Base-by-base conservation (phyloP, 2,888 invertebrate genomes). In the Lepidocyrtinus sp. region DNA sequence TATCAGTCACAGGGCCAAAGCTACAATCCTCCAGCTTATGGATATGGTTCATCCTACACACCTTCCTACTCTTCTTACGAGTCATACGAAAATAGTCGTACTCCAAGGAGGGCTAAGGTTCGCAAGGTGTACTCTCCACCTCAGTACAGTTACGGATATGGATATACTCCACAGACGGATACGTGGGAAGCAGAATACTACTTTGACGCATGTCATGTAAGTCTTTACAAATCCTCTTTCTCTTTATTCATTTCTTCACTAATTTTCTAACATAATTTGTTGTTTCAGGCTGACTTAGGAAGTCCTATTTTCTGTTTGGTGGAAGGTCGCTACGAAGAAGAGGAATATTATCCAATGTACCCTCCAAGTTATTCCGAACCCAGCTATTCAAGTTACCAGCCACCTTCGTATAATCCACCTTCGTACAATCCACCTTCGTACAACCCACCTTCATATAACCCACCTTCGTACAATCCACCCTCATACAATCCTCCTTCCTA, bases 161-260 rank as follows among this genome's bases (percentile, higher is more conserved):
- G 82, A 26, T 76, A 80, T 46, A 72, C 82, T 25, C 82, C 84
- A 22, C 79, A 85, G 67, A 72, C 72, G 22, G 85, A 86, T 27
- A 71, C 74, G 19, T 85, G 85, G 84, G 85, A 85, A 63, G 85
- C 86, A 2, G 86, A 86, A 59, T 86, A 86, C 62, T 86, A 85
- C 75, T 85, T 74, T 59, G 85, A 86, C 64, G 85, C 85, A 71
- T 86, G 86, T 59, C 85, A 85, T 63, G 86, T 86, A 83, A 85
- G 86, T 81, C 61, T 25, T 71, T 1, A n/a, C n/a, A n/a, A n/a
- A n/a, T n/a, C n/a, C n/a, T n/a, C n/a, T n/a, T n/a, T n/a, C n/a
- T n/a, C n/a, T n/a, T n/a, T n/a, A n/a, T n/a, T n/a, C 63, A 22
- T 2, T 63, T 22, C 5, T 64, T 7, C n/a, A 22, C 7, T 2